These are phyloP conservation scores for Pararge aegeria DNA, from an alignment of 1,140 invertebrate species.

Conservation along the genomic window DNA sequence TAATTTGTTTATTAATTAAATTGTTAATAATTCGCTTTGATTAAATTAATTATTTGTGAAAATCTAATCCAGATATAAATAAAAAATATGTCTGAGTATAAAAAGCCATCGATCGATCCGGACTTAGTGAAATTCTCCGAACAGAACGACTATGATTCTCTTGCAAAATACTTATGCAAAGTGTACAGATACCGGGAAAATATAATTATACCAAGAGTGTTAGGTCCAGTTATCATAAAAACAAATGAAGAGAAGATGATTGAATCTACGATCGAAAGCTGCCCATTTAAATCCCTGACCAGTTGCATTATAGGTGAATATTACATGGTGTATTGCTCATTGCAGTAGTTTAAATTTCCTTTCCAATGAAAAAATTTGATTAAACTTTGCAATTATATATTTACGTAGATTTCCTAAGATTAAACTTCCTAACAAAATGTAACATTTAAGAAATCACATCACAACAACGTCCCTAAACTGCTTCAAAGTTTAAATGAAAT, in stretches of 20 bases:
- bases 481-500: no score
- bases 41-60: background rate
- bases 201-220: conserved; percentile 88
- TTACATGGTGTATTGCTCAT: background rate
- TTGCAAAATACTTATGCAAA: conserved; percentile 85
- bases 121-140: conserved; percentile 70
- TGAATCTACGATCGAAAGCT: conserved; percentile 94
- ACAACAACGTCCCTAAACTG: no score
- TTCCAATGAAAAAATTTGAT: no score
- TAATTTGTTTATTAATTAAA: no score
- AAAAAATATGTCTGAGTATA: conserved; percentile 48
- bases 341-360: no score
- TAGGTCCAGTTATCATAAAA: conserved; percentile 89
- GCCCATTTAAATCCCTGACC: conserved; percentile 93
- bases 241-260: conserved; percentile 93
- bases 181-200: conserved; percentile 86
- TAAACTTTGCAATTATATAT: no score
- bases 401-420: no score
- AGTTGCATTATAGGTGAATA: conserved; percentile 93
- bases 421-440: no score
- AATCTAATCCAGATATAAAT: background rate
- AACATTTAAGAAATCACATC: no score
- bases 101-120: conserved; percentile 53
- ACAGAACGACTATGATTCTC: conserved; percentile 78
- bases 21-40: background rate